Evolutionary conservation across 2,797 vertebrate species (phyloP), one percentile per base, ranked within the genome.

Genomic region (Staurois parvus): DNA sequence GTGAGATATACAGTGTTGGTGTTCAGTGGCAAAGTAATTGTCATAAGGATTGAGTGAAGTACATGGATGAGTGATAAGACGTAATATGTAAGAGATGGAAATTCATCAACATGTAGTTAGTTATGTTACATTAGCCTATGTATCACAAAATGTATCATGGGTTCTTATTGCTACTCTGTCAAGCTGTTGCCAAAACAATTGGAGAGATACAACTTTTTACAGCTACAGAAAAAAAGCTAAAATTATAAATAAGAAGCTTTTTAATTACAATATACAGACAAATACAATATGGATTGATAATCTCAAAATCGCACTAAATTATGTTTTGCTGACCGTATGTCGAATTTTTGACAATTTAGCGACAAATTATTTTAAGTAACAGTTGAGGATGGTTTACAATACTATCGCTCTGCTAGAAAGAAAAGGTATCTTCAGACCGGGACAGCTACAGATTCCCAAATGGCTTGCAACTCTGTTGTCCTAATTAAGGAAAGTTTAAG

Each of bases 1-100:
- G 91, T 88, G 85, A 79, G 64, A 93, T 94, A 90, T 91, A 92
- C 91, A 93, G 88, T 91, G 90, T 72, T 45, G 24, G 30, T 32
- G 45, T 52, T 76, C 56, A 70, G 34, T 81, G 77, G 78, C 72
- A 81, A 81, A 85, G 84, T 64, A 81, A 73, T 76, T 85, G 84
- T 76, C 45, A 70, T 64, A n/a, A 81, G 64, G 72, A 85, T 21
- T 68, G 78, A 85, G 77, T 56, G 66, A 80, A 80, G 37, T 42
- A 62, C 32, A 30, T 15, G 48, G 11, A 77, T 37, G 26, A 21
- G 32, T 70, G 82, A 92, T 90, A 94, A 88, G 45, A 88, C 34
- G 30, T 32, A 70, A 56, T 59, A 19, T 29, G 19, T 21, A 67
- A 48, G 3, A 29, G 37, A 30, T 15, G 28, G 29, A 15, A 9